These are phyloP conservation scores for Erebia aethiops DNA, from an alignment of 2,888 invertebrate species.

Conservation along the genomic window DNA sequence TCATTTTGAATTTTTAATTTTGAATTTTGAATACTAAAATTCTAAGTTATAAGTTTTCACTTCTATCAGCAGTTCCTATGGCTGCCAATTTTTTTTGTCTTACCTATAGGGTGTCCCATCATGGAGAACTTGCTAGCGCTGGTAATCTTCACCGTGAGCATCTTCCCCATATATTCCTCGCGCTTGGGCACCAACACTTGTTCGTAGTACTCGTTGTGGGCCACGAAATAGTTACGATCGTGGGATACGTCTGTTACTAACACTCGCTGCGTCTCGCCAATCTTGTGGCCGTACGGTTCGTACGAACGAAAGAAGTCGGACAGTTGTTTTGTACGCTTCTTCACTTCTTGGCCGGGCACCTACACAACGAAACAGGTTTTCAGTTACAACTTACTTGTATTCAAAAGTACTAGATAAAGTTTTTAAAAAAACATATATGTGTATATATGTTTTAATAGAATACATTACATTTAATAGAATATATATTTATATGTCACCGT, in stretches of 20 bases:
- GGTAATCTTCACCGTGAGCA: slow-evolving; percentile 89
- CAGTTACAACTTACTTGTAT: no score
- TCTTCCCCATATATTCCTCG: slow-evolving; percentile 90
- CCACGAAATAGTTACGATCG: slow-evolving; percentile 95
- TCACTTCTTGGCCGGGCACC: slow-evolving; percentile 94
- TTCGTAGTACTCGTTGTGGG: slow-evolving; percentile 97
- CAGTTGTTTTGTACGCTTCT: slow-evolving; percentile 92
- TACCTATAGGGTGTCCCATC: slow-evolving; percentile 84
- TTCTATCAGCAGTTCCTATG: no score
- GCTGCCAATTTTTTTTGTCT: no score
- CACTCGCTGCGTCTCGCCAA: slow-evolving; percentile 88
- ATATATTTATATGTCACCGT: no score
- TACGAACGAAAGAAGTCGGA: slow-evolving; percentile 96
- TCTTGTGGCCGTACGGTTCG: slow-evolving; percentile 88
- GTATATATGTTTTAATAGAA: no score
- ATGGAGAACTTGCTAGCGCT: slow-evolving; percentile 90
- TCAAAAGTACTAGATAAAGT: no score
- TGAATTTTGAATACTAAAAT: no score
- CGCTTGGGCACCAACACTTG: slow-evolving; percentile 92
- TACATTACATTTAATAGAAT: no score
- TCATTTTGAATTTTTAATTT: no score
- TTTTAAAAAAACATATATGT: no score
- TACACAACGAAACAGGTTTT: slow-evolving; percentile 39
- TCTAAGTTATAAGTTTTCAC: no score
- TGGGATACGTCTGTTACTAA: slow-evolving; percentile 97